Evolutionary conservation across 2,888 invertebrate species (phyloP), one percentile per base, ranked within the genome.

Genomic region (Troides aeacus): DNA sequence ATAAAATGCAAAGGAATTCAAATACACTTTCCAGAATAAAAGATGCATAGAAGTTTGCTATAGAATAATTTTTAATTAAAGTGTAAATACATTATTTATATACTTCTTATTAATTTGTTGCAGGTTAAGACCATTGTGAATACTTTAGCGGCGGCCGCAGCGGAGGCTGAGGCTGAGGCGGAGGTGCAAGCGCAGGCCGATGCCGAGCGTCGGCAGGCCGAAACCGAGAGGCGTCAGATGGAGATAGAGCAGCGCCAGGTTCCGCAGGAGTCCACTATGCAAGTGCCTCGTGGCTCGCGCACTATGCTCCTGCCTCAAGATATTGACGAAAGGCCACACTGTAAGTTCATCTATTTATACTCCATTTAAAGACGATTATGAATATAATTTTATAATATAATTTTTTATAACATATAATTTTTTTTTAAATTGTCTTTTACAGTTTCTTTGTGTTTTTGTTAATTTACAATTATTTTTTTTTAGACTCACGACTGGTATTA

Each of bases 271-370:
- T 88, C 85, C 71, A 88, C 89, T 66, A 88, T 86, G 73, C 88
- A 92, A 74, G 82, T 79, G 78, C 92, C 81, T 77, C 94, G 85
- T 78, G 94, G 86, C 74, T 93, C 88, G 70, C 94, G 82, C 88
- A 94, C 88, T 71, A 89, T 93, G 85, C 90, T 94, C 83, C 90
- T 92, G 86, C 94, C 95, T 68, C 93, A 94, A 79, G 93, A 93
- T 42, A 88, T 93, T 79, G 94, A 95, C 74, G 93, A 94, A 83
- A 95, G 96, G 86, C 96, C 96, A 73, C 97, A 97, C 80, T 96
- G 97, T 97, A 85, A 95, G 96, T 94, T 65, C 50, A 30, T 56
- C 39, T 42, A 23, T 53, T 50, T 50, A 5, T 17, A 17, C 17
- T 18, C 5, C 15, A 15, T 50, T 17, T 18, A 18, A 15, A 17